A percentile compares a stretch with the other conserved stretches of the same genome.
Evolutionary conservation across 2,888 invertebrate genomes (phyloP).

Genomic region (Pilophorus perplexus): DNA sequence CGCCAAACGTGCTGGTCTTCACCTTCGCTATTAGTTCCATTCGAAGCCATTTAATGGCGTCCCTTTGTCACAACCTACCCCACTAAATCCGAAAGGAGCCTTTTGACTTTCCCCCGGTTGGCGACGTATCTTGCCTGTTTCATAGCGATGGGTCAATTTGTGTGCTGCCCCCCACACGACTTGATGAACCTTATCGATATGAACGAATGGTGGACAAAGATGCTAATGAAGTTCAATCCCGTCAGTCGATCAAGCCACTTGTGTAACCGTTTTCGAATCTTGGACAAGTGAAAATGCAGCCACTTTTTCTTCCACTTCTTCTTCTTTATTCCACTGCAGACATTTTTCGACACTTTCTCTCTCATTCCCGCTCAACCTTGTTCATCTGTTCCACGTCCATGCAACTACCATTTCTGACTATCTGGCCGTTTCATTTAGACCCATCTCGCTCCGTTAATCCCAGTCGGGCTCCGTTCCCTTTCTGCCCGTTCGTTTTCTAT

Average conservation of each 20-base stretch:
- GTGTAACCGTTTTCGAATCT: too few relatives aligned
- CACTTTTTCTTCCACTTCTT: neutral
- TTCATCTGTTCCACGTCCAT: too few relatives aligned
- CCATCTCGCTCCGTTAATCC: slow-evolving; percentile 16
- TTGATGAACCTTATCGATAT: too few relatives aligned
- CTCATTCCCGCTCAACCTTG: slow-evolving; percentile 1
- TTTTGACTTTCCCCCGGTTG: neutral
- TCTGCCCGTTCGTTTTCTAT: slow-evolving; percentile 2
- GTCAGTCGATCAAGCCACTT: too few relatives aligned
- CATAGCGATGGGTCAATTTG: slow-evolving; percentile 18
- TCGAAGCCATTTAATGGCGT: slow-evolving; percentile 13
- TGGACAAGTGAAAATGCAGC: too few relatives aligned
- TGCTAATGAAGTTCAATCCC: too few relatives aligned
- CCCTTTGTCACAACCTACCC: slow-evolving; percentile 24
- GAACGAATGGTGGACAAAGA: too few relatives aligned
- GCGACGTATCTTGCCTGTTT: neutral
- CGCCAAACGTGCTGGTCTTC: slow-evolving; percentile 16
- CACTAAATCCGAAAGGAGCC: neutral
- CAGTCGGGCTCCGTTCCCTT: neutral
- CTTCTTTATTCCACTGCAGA: neutral
- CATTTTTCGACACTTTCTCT: neutral
- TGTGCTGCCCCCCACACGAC: neutral
- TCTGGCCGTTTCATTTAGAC: slow-evolving; percentile 17
- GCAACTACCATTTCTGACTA: too few relatives aligned
- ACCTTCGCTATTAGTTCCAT: slow-evolving; percentile 16